phyloP scores from a whole-genome alignment of 53 echinoderm and acorn worm genomes.

The Arbacia lixula region DNA sequence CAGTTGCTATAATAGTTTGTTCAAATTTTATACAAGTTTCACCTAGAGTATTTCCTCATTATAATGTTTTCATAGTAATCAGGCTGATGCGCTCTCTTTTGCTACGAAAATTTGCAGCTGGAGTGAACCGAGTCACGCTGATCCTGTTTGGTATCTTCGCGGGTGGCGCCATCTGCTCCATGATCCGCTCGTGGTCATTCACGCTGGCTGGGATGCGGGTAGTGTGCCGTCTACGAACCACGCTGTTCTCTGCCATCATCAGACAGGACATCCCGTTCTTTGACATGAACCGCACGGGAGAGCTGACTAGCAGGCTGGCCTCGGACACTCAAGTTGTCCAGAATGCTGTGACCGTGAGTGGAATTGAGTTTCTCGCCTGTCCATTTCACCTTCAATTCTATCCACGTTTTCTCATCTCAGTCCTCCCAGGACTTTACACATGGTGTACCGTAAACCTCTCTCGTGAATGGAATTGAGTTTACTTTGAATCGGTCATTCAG shows the following conservation, averaged over 20 bases:
- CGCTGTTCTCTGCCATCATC: constrained; percentile 84
- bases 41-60: no score
- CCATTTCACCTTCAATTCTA: no score
- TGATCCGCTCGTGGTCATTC: constrained; percentile 88
- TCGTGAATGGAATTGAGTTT: no score
- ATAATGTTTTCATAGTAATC: no score
- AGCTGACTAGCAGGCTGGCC: constrained; percentile 88
- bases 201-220: constrained; percentile 95
- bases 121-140: constrained; percentile 68
- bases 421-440: no score
- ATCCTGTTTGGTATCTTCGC: constrained; percentile 72
- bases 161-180: constrained; percentile 72
- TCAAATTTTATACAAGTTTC: no score
- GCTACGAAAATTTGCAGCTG: no score
- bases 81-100: no score
- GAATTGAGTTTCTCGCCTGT: no score
- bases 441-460: no score
- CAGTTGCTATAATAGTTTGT: background rate
- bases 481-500: no score
- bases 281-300: constrained; percentile 89
- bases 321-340: constrained; percentile 96
- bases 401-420: no score
- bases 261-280: constrained; percentile 95
- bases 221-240: constrained; percentile 76
- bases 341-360: constrained; percentile 93